Percentiles rank a stretch among this genome's conserved stretches.
Conservation (phyloP, 2,113 vertebrate genomes). For the Capreolus pygargus region DNA sequence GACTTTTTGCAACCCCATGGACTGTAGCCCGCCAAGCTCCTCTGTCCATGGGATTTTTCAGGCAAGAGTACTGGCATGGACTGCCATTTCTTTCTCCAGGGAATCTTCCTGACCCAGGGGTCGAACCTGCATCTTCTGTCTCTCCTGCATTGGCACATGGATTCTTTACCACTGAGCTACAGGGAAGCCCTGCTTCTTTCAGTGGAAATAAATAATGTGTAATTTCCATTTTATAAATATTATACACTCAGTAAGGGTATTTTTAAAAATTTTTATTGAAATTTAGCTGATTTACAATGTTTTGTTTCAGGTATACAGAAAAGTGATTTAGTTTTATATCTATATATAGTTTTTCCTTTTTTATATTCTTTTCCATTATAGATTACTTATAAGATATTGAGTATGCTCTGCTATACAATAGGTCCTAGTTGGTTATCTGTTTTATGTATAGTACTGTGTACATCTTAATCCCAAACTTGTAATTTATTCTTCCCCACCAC, state of each 20-base stretch:
- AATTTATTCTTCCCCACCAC: neutral
- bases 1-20: neutral
- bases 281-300: neutral
- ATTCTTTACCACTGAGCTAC: neutral
- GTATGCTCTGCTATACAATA: neutral
- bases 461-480: neutral
- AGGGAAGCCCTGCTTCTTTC: neutral
- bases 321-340: neutral
- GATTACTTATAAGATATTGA: neutral
- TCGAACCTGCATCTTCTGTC: neutral
- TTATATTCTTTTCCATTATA: neutral
- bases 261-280: neutral
- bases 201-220: neutral
- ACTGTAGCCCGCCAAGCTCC: neutral
- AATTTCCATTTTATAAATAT: slow-evolving; percentile 5
- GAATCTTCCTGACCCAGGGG: neutral
- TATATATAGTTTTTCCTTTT: neutral
- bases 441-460: neutral
- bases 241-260: neutral
- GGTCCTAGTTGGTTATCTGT: neutral
- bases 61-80: neutral
- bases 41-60: neutral
- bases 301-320: neutral
- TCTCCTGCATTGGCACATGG: neutral
- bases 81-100: neutral